These are phyloP conservation scores for Petrolisthes manimaculis DNA, from an alignment of 2,888 invertebrate genomes.

Conservation along the genomic window DNA sequence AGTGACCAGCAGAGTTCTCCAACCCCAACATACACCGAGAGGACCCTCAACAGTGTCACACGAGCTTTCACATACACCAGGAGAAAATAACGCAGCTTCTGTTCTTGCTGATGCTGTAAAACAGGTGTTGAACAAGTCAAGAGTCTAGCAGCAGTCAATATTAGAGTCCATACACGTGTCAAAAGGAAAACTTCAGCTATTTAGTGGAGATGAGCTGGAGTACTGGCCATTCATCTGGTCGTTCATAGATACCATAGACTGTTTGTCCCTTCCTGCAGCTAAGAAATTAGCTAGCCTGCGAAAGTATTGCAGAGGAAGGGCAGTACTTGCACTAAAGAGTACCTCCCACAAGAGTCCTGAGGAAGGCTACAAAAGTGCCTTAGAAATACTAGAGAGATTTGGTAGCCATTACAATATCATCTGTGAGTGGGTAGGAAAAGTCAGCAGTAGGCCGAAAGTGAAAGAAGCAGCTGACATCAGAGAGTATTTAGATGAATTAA, in stretches of 20 bases:
- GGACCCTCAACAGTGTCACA: slow-evolving; percentile 17
- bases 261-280: slow-evolving; percentile 5
- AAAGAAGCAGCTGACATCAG: slow-evolving; percentile 17
- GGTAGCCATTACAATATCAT: slow-evolving; percentile 17
- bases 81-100: slow-evolving; percentile 20
- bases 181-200: slow-evolving; percentile 27
- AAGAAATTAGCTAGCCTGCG: slow-evolving; percentile 21
- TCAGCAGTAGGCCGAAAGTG: slow-evolving; percentile 30
- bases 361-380: slow-evolving; percentile 16
- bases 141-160: slow-evolving; percentile 8
- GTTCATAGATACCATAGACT: slow-evolving; percentile 24
- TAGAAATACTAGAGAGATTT: slow-evolving; percentile 35
- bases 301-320: slow-evolving; percentile 11
- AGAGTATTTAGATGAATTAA: slow-evolving; percentile 32
- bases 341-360: slow-evolving; percentile 7
- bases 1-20: slow-evolving; percentile 27
- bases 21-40: slow-evolving; percentile 27
- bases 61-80: slow-evolving; percentile 20
- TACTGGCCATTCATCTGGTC: slow-evolving; percentile 25
- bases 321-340: slow-evolving; percentile 30
- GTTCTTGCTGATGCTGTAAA: slow-evolving; percentile 18
- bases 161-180: slow-evolving; percentile 30
- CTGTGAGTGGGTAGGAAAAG: slow-evolving; percentile 18
- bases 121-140: slow-evolving; percentile 22
- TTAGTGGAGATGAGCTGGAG: slow-evolving; percentile 23